Base-by-base conservation (phyloP, 2,113 vertebrate genomes). In the Sisor rabdophorus region DNA sequence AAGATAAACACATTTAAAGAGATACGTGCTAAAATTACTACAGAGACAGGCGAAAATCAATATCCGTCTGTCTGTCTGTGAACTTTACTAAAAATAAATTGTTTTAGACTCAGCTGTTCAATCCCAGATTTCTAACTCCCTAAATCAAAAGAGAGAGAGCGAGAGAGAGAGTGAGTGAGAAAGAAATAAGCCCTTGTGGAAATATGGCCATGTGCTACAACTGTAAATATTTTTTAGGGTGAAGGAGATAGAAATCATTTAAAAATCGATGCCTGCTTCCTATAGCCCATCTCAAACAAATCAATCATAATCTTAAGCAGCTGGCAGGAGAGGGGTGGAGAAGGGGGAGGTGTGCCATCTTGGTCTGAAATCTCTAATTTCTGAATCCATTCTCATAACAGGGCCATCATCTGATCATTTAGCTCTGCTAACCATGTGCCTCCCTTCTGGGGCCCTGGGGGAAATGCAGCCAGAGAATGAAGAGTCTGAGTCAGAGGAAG, bases 221-320 rank as follows among this genome's bases (percentile, higher is more conserved):
- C 91, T 95, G 93, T 96, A 97, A 95, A 95, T 97, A 95, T 94
- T 95, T 97, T 96, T 94, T 93, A 94, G 94, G 93, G 55, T 50
- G 32, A 47, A 68, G 30, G 48, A 36, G 55, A 73, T 87, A 93
- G 95, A 96, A 96, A 95, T 96, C 95, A 95, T 93, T 94, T 92
- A 92, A 93, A 98, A 98, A 98, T 98, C 96, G 95, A 98, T 98
- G 94, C 89, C 91, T 95, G 94, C 93, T 98, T 98, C 96, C 96
- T 95, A 93, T 91, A 93, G 96, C 95, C 93, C 94, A 93, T 96
- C 95, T 93, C 90, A 87, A 94, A 95, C 93, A 89, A 95, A 98
- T 99, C 96, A 96, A 97, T 98, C 96, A 95, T 94, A 90, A 93
- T 95, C 92, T 90, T 65, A 87, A 84, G 76, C 89, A 87, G 91